Conservation (phyloP, 2,113 vertebrate genomes). For the Menura novaehollandiae region DNA sequence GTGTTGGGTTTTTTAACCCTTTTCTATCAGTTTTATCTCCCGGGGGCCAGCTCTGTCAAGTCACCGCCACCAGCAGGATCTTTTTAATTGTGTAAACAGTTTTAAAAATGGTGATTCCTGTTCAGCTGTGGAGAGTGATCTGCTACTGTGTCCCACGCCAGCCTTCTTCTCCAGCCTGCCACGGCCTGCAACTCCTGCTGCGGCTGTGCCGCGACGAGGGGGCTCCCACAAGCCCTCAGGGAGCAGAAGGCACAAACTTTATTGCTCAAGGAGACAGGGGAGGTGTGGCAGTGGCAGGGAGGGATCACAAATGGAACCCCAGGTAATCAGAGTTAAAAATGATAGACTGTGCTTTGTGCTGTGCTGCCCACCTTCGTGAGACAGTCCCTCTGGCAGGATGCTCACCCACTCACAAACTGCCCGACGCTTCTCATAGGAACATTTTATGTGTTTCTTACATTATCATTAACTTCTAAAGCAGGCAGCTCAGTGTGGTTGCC, state of each 20-base stretch:
- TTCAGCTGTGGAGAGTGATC: background rate
- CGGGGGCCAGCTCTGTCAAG: background rate
- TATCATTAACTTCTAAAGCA: background rate
- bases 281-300: background rate
- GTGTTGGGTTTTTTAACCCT: background rate
- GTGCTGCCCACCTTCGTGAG: rapidly evolving
- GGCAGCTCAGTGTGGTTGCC: background rate
- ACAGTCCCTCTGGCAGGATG: background rate
- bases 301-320: background rate
- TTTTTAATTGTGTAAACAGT: background rate
- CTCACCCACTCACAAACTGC: background rate
- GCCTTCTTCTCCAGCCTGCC: background rate
- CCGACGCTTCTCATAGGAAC: rapidly evolving
- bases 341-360: background rate
- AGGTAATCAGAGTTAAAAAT: background rate
- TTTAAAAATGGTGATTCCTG: background rate
- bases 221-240: no score
- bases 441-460: background rate
- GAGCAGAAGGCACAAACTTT: rapidly evolving
- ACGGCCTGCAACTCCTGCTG: rapidly evolving
- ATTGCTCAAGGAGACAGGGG: background rate
- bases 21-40: background rate
- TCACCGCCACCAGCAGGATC: background rate
- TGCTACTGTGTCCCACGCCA: background rate
- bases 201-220: rapidly evolving